Conservation (phyloP, 1,140 invertebrate genomes). For the Drosophila navojoa region DNA sequence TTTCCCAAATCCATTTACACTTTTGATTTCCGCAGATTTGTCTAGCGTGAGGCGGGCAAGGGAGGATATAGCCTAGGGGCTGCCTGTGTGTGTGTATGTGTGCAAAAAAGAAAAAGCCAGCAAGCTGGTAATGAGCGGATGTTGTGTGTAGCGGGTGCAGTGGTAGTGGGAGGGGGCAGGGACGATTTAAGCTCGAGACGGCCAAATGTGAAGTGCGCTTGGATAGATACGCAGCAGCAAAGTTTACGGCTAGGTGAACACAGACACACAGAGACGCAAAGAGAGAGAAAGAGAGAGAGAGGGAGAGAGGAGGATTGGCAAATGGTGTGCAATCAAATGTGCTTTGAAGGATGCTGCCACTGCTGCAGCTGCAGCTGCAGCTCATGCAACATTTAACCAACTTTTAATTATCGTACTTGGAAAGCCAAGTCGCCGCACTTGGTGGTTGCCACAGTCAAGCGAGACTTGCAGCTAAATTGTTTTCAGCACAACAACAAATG, state of each 20-base stretch:
- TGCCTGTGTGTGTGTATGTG: conserved; percentile 2
- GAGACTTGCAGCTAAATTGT: conserved; percentile 51
- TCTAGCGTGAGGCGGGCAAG: not conserved
- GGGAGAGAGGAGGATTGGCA: conserved; percentile 38
- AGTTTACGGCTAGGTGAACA: conserved; percentile 35
- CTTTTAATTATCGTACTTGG: conserved; percentile 79
- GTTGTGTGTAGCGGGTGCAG: not conserved
- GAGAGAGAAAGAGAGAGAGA: conserved; percentile 11
- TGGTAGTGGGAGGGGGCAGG: not conserved
- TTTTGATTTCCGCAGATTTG: conserved; percentile 62
- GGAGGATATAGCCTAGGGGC: not conserved
- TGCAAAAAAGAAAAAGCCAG: conserved; percentile 32
- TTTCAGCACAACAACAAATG: conserved; percentile 23
- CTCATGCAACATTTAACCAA: conserved; percentile 77
- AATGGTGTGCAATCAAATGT: conserved; percentile 79
- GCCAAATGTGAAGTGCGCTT: conserved; percentile 39
- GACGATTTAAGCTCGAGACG: conserved; percentile 3
- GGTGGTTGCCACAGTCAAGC: conserved; percentile 3
- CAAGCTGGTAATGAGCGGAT: conserved; percentile 35
- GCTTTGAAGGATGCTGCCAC: conserved; percentile 47
- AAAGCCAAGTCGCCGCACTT: conserved; percentile 42
- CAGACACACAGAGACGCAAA: not conserved
- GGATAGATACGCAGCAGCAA: conserved; percentile 16
- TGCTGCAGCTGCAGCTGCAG: conserved; percentile 58
- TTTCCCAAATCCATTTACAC: conserved; percentile 64